Conservation (phyloP, 2,797 vertebrate genomes). For the Synaphobranchus kaupii region DNA sequence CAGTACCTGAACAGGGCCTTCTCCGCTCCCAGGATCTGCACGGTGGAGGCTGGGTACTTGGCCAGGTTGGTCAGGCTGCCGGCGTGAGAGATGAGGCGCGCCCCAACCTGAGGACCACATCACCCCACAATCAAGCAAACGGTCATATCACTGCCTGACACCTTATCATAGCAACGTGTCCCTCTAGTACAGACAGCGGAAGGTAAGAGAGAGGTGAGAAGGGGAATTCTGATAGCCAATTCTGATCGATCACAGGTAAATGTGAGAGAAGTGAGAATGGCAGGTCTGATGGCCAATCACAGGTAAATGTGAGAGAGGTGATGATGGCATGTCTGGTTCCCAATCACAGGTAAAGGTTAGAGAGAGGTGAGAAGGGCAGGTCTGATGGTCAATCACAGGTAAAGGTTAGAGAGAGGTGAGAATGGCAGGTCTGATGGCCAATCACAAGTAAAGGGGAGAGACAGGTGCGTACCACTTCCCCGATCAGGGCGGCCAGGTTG, state of each 20-base stretch:
- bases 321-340: no score
- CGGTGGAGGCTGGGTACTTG: conserved; percentile 95
- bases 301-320: not conserved
- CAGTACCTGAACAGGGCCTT: conserved; percentile 97
- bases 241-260: no score
- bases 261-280: not conserved
- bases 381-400: not conserved
- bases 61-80: conserved; percentile 96
- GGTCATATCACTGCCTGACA: not conserved
- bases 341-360: not conserved
- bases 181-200: not conserved
- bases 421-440: not conserved
- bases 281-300: not conserved
- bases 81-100: conserved; percentile 95
- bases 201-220: not conserved
- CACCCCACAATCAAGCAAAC: not conserved
- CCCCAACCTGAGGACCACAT: conserved; percentile 79
- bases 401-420: not conserved
- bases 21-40: conserved; percentile 97
- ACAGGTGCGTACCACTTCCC: conserved; percentile 85
- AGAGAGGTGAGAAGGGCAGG: not conserved
- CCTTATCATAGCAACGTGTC: not conserved
- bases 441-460: not conserved
- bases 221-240: not conserved
- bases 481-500: conserved; percentile 90